Evolutionary conservation across 2,888 invertebrate genomes (phyloP), one percentile per base, ranked within the genome.

Genomic region (Agrochola macilenta): DNA sequence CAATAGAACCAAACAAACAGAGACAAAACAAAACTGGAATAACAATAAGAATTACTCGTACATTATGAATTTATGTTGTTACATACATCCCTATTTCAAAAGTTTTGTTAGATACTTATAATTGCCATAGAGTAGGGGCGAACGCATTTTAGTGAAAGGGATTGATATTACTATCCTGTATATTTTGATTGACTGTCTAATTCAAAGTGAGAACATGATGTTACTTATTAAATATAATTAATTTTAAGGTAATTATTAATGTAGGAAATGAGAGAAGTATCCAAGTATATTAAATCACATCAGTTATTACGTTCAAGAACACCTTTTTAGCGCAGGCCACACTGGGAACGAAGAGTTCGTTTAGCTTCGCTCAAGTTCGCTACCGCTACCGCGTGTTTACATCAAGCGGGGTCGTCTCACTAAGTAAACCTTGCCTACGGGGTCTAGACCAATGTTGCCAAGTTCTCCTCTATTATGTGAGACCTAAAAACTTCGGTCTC

Each of bases 241-340:
- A 73, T 39, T 30, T 74, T n/a, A 35, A 74, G 3, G 20, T 35
- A 74, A 73, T 72, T 14, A 20, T 30, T 49, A 52, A 49, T 30
- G 23, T 17, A 23, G 8, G 2, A 26, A 35, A 54, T 43, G 20
- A 46, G 14, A 46, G 11, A 7, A 60, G 11, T 11, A 17, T 26
- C 14, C 20, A 9, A n/a, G 5, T 35, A 30, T 20, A 64, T 43
- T 49, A 39, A 49, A 39, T 58, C 5, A 26, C 61, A 17, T 46
- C 26, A 46, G 8, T n/a, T 43, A 64, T 26, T 49, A 49, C 5
- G 20, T 20, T 49, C 20, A 52, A 3, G 20, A 52, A 52, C 8
- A 52, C 52, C 8, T 52, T 52, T 52, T 17, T 52, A 52, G 52
- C 20, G 52, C 20, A 7, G 20, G 20, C 5, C 17, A 49, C 49